Base-by-base conservation (phyloP, 2,888 invertebrate genomes). In the Oxystoma pomonae region DNA sequence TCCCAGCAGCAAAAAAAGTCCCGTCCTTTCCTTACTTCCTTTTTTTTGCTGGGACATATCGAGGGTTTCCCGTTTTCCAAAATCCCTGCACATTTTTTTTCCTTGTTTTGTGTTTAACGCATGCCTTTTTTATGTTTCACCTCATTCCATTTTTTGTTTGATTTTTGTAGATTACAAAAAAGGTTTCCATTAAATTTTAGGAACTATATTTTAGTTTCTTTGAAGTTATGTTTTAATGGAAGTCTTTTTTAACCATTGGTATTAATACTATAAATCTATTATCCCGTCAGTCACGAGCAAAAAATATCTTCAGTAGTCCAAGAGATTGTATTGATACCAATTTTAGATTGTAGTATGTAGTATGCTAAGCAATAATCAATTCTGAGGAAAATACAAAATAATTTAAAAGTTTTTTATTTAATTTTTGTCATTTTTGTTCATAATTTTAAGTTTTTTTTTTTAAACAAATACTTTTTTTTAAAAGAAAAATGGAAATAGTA, bases 51-150 rank as follows among this genome's bases (percentile, higher is more conserved):
- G 76, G 75, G 75, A 75, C 20, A 68, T 71, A 71, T 70, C 74
- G 74, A 76, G 75, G 73, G 71, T 70, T 68, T 77, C 74, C 75
- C 69, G 65, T 75, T 72, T 68, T 73, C 74, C 74, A 71, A 64
- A 61, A 59, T 74, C 73, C 75, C 66, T 69, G 75, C 76, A 76
- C 77, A 72, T 68, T 68, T 68, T 74, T 72, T 72, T 72, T 75
- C 70, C 73, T 68, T 71, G 61, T 72, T 72, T 65, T 71, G 55
- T 68, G 72, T 64, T 18, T 58, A 35, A 70, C 69, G 72, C 68
- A 69, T 73, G 75, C 76, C 76, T 76, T 75, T 72, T 72, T 70
- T 71, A 62, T 68, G 63, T 68, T 69, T 69, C 68, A 68, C 12
- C 12, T 7, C 35, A 35, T 64, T 57, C 62, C 66, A 65, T 66